Evolutionary conservation across 2,797 vertebrate genomes (phyloP).

Genomic region (Meriones psammophilus): DNA sequence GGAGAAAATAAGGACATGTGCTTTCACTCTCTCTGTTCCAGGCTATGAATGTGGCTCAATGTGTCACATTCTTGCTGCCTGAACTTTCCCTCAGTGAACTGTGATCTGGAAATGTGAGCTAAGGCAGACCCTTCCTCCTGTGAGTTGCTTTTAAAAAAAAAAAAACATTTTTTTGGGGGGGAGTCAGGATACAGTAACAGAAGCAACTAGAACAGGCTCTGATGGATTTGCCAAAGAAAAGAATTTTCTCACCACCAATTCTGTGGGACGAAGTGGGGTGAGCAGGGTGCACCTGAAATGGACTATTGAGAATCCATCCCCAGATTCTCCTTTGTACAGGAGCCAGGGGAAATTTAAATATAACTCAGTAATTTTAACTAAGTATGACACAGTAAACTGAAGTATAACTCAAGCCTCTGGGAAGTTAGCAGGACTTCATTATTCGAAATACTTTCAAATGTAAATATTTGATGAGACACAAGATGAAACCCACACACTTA

Average conservation of each 20-base stretch:
- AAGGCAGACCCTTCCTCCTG: neutral
- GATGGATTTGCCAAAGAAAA: neutral
- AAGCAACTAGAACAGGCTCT: neutral
- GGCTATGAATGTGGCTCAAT: neutral
- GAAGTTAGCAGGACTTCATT: constrained; percentile 31
- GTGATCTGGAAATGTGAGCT: too few species aligned
- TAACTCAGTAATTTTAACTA: too few species aligned
- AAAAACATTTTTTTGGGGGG: too few species aligned
- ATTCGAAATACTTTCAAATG: neutral
- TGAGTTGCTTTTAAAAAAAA: too few species aligned
- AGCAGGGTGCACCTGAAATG: neutral
- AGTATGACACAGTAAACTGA: neutral
- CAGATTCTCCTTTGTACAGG: neutral
- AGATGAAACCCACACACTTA: neutral
- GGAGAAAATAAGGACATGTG: too few species aligned
- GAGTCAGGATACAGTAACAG: neutral
- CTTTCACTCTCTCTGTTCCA: neutral
- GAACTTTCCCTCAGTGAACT: neutral
- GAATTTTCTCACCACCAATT: neutral
- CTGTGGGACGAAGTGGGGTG: neutral
- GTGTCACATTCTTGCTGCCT: neutral
- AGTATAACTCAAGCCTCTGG: constrained; percentile 4
- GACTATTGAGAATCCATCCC: neutral
- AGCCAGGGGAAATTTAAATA: neutral
- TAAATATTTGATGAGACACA: constrained; percentile 31